phyloP scores from a whole-genome alignment of 1,140 invertebrate species.

The Trichonephila clavipes region DNA sequence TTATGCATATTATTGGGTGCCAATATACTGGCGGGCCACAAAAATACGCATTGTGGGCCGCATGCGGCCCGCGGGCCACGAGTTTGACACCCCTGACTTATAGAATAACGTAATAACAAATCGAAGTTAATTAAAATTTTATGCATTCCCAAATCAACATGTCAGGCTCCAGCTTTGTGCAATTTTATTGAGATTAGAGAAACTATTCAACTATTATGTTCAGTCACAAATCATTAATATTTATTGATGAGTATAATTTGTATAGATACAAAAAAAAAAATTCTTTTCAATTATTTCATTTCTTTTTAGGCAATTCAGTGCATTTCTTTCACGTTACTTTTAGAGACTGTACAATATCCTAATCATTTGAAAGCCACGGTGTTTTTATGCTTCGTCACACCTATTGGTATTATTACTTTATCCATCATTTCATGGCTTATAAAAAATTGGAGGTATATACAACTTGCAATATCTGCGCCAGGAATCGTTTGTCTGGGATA shows the following conservation, averaged over 20 bases:
- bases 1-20: no score
- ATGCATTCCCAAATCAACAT: no score
- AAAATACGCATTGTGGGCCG: no score
- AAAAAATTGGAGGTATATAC: constrained; percentile 82
- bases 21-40: no score
- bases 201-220: no score
- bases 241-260: not conserved
- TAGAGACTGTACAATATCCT: constrained; percentile 83
- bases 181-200: no score
- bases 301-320: constrained; percentile 79
- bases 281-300: not conserved
- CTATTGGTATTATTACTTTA: constrained; percentile 80
- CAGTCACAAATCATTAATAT: no score
- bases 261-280: not conserved
- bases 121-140: no score
- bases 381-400: constrained; percentile 81
- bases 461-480: constrained; percentile 81
- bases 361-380: constrained; percentile 82
- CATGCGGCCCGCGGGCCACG: no score
- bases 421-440: constrained; percentile 81
- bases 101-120: no score
- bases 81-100: no score
- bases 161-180: no score
- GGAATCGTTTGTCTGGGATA: constrained; percentile 81
- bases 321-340: constrained; percentile 81